A percentile compares a stretch with the other conserved stretches of the same genome.
These are phyloP conservation scores for Epinephelus coioides DNA, from an alignment of 2,797 vertebrate species.

Conservation along the genomic window DNA sequence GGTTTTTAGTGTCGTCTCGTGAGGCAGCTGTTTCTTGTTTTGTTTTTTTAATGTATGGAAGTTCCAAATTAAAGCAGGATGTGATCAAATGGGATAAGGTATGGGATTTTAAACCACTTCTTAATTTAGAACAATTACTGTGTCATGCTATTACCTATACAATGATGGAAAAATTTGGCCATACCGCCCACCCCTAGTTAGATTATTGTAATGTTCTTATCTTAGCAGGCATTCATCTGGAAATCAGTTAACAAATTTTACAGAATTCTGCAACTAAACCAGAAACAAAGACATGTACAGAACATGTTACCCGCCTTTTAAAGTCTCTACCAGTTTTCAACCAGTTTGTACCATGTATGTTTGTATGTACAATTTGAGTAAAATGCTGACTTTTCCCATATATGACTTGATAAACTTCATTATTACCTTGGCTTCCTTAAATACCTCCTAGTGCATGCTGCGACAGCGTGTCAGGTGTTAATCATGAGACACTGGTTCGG, in stretches of 20 bases:
- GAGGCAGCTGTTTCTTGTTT: too few species aligned
- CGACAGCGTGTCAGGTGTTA: background rate
- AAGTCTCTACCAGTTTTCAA: background rate
- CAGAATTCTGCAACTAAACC: background rate
- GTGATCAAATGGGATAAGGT: too few species aligned
- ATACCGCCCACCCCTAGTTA: too few species aligned
- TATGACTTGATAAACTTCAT: background rate
- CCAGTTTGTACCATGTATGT: background rate
- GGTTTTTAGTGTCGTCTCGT: too few species aligned
- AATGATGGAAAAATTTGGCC: too few species aligned
- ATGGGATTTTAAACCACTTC: too few species aligned
- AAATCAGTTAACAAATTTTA: background rate
- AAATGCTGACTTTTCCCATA: background rate
- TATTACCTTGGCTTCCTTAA: background rate
- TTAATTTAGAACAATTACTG: too few species aligned
- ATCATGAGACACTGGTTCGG: background rate
- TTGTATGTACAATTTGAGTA: too few species aligned
- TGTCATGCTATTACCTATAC: too few species aligned
- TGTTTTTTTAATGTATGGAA: too few species aligned
- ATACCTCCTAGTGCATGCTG: background rate
- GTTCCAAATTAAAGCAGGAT: too few species aligned
- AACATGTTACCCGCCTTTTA: background rate
- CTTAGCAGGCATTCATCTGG: background rate
- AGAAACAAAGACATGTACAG: background rate
- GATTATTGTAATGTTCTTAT: too few species aligned